Percentiles rank a stretch among this genome's conserved stretches.
These are phyloP conservation scores for Orchesella cincta DNA, from an alignment of 1,140 invertebrate species.

Conservation along the genomic window DNA sequence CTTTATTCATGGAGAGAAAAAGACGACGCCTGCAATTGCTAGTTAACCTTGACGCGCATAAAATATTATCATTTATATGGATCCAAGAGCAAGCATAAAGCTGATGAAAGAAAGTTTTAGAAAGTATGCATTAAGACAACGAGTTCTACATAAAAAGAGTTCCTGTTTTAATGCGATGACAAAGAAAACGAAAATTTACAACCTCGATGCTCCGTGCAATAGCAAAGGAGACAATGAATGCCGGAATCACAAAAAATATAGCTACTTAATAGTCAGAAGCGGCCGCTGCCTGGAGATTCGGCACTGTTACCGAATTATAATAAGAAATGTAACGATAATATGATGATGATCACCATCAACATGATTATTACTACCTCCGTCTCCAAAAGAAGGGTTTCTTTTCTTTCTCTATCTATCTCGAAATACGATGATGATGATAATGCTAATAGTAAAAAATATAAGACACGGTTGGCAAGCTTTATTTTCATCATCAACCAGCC, in stretches of 20 bases:
- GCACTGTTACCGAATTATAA: conserved; percentile 17
- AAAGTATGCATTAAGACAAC: too few species aligned
- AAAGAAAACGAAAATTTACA: conserved; percentile 24
- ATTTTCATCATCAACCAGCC: background rate
- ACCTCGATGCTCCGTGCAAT: background rate
- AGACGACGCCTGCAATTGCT: too few species aligned
- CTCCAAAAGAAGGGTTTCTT: background rate
- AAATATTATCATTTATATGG: too few species aligned
- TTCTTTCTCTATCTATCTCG: background rate
- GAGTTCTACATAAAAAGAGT: too few species aligned
- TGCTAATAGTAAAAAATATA: conserved; percentile 8
- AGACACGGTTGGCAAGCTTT: background rate
- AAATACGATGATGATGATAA: background rate
- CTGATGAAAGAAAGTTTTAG: too few species aligned
- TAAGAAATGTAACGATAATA: conserved; percentile 21
- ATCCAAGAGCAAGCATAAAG: background rate
- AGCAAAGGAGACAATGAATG: background rate
- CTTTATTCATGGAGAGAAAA: too few species aligned
- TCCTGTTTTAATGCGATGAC: conserved; percentile 24
- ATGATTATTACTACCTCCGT: conserved; percentile 7
- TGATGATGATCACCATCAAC: conserved; percentile 14
- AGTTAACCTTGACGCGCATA: too few species aligned
- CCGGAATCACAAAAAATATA: background rate
- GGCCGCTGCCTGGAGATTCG: background rate
- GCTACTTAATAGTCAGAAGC: conserved; percentile 9